Base-by-base conservation (phyloP, 2,888 invertebrate species). In the Trissolcus brochymenae region DNA sequence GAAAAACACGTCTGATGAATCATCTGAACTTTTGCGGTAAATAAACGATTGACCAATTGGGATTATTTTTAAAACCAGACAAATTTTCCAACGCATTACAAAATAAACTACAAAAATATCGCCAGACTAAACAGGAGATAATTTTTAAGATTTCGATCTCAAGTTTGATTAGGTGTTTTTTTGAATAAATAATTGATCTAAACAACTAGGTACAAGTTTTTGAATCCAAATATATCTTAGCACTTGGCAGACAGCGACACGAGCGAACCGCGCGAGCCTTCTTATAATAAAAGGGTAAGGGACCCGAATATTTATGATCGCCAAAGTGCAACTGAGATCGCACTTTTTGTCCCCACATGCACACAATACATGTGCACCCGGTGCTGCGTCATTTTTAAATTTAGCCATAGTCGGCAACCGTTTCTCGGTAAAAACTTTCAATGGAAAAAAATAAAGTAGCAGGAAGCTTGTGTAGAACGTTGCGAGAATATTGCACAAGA, bases 401-500 rank as follows among this genome's bases (percentile, higher is more conserved):
- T 68, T 76, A 76, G 76, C 76, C 68, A 60, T 76, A 76, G 70
- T 60, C 70, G 76, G 70, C 70, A 68, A 74, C 62, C 57, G 67
- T 65, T 68, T 59, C 68, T 54, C 64, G 61, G 50, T 60, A 46
- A 55, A 64, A 65, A 59, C 64, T 64, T 49, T 54, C 35, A 64
- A 68, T 75, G 50, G 68, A 76, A 66, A 70, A 25, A 76, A 76
- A 76, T 76, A 70, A 76, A 66, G 61, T 70, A 70, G 66, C 65
- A 76, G 71, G 76, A 76, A 76, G 76, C 71, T 9, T 49, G n/a
- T 25, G 66, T 62, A 71, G 76, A 76, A 70, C 71, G 76, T 76
- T 71, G 76, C 70, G 55, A 61, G 70, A 70, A 76, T 70, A 76
- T 76, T 76, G 76, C 76, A 76, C 76, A 76, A 76, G 76, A 76